Conservation (phyloP, 2,113 vertebrate genomes). For the Cynoglossus semilaevis region DNA sequence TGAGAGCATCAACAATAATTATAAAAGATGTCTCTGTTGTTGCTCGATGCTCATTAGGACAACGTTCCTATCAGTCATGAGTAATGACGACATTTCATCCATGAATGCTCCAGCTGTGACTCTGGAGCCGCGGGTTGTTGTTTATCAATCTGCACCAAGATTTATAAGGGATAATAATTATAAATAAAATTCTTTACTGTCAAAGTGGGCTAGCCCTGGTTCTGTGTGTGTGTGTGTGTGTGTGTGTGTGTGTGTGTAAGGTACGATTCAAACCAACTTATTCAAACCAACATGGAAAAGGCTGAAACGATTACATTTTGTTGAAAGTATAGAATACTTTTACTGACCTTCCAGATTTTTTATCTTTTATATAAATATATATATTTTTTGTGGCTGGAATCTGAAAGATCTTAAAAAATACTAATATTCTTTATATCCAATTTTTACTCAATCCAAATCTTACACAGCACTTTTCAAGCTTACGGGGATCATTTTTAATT, state of each 20-base stretch:
- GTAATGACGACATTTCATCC: constrained; percentile 2
- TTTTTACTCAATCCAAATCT: no score
- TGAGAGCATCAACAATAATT: no score
- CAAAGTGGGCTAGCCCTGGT: constrained; percentile 1
- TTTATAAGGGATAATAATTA: constrained; percentile 14
- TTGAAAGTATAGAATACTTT: background rate
- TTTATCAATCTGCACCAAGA: constrained; percentile 3
- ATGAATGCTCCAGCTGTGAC: constrained; percentile 12
- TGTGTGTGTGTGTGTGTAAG: no score
- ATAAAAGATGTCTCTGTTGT: background rate
- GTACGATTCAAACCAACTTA: no score
- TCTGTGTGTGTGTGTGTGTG: background rate
- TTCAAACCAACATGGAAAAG: no score
- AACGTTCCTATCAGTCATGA: constrained; percentile 5
- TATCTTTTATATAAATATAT: no score
- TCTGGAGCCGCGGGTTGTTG: constrained; percentile 1
- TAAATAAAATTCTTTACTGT: background rate
- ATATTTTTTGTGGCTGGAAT: no score
- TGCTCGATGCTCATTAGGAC: background rate
- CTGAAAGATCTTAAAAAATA: no score
- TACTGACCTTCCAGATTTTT: background rate
- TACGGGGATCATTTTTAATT: no score
- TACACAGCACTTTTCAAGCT: no score
- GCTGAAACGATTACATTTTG: background rate
- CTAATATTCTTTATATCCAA: no score